These are phyloP conservation scores for Ericerus pela DNA, from an alignment of 1,140 invertebrate species.

Conservation along the genomic window DNA sequence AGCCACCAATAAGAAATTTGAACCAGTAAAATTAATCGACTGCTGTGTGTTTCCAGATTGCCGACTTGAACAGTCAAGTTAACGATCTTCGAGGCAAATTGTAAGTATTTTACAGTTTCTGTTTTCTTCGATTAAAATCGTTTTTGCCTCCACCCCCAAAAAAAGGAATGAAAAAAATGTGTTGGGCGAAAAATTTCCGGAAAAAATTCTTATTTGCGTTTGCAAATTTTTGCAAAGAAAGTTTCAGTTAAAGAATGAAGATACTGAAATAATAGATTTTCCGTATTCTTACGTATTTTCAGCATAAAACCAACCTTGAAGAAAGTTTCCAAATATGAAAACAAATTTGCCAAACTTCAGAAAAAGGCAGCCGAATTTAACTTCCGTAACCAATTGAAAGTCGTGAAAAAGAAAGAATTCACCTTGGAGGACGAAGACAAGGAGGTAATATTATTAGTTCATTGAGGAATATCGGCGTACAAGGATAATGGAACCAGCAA, in stretches of 20 bases:
- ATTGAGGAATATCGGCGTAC: background rate
- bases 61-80: conserved; percentile 97
- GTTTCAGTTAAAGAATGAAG: conserved; percentile 16
- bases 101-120: too few relatives aligned
- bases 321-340: conserved; percentile 99
- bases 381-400: conserved; percentile 97
- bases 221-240: too few relatives aligned
- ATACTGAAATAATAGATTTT: too few relatives aligned
- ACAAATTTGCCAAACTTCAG: conserved; percentile 95
- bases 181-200: too few relatives aligned
- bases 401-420: conserved; percentile 98
- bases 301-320: conserved; percentile 97
- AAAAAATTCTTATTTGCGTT: too few relatives aligned
- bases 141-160: too few relatives aligned
- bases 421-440: conserved; percentile 95
- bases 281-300: conserved; percentile 21
- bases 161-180: too few relatives aligned
- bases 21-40: too few relatives aligned
- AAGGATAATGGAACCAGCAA: background rate
- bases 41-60: conserved; percentile 56
- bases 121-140: too few relatives aligned
- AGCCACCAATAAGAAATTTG: too few relatives aligned
- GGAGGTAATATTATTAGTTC: conserved; percentile 46
- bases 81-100: conserved; percentile 99
- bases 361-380: conserved; percentile 96